Percentiles rank a stretch among this genome's conserved stretches.
Conservation (phyloP, 2,113 vertebrate species). For the Tenrec ecaudatus region DNA sequence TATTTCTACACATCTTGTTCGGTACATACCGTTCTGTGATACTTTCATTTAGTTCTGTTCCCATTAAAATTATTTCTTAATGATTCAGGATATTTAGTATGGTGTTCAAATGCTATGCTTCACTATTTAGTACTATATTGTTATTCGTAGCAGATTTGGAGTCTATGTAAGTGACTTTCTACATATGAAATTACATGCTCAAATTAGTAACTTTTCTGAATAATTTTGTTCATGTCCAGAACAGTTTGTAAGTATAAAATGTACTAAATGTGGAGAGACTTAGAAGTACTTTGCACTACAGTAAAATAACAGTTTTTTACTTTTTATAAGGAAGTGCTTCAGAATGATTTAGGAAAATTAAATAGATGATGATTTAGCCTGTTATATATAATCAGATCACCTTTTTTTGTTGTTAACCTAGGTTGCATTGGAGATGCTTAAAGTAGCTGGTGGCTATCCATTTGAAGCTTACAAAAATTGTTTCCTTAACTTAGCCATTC, state of each 20-base stretch:
- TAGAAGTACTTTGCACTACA: slow-evolving; percentile 39
- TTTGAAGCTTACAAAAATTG: slow-evolving; percentile 97
- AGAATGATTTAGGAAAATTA: slow-evolving; percentile 28
- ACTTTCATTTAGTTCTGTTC: not conserved
- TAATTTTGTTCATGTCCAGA: not conserved
- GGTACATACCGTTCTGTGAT: not conserved
- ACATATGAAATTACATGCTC: not conserved
- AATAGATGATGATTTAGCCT: not conserved
- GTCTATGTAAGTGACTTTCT: not conserved
- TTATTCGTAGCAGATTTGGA: not conserved
- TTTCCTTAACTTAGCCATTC: slow-evolving; percentile 98
- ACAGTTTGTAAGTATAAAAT: slow-evolving; percentile 42
- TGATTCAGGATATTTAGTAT: slow-evolving; percentile 10
- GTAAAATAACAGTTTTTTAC: not conserved
- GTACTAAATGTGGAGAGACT: not conserved
- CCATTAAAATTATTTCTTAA: not conserved
- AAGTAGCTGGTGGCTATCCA: slow-evolving; percentile 91
- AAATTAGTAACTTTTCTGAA: slow-evolving; percentile 30
- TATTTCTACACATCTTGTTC: not conserved
- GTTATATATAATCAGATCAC: slow-evolving; percentile 43
- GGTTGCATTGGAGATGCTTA: slow-evolving; percentile 97
- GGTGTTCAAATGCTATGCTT: not conserved
- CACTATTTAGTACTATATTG: not conserved
- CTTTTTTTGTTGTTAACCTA: slow-evolving; percentile 80
- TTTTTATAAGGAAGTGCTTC: slow-evolving; percentile 34